Conservation (phyloP, 1,140 invertebrate genomes). For the Penaeus vannamei region DNA sequence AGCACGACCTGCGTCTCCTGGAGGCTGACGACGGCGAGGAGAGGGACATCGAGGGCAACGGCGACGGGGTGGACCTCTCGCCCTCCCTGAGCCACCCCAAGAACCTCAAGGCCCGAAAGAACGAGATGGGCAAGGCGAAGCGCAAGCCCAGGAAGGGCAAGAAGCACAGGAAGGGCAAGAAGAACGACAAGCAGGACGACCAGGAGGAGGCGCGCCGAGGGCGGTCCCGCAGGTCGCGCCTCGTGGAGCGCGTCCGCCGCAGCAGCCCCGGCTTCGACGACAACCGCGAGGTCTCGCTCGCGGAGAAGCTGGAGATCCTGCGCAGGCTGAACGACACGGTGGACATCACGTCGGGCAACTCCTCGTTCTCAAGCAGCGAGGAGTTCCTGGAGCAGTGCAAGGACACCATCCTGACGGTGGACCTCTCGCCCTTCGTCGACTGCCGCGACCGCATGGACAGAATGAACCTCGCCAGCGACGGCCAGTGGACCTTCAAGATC, state of each 20-base stretch:
- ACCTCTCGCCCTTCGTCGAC: conserved; percentile 49
- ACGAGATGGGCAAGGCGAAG: neutral
- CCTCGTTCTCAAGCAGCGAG: conserved; percentile 62
- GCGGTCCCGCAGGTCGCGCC: neutral
- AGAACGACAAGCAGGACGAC: conserved; percentile 25
- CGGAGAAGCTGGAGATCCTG: conserved; percentile 32
- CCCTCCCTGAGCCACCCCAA: no score
- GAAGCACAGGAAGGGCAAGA: conserved; percentile 36
- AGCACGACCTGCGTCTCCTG: neutral
- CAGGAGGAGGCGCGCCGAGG: neutral
- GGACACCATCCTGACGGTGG: conserved; percentile 54
- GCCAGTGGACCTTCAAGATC: conserved; percentile 44
- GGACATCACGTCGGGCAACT: conserved; percentile 59
- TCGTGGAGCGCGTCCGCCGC: neutral
- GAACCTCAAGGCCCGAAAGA: no score
- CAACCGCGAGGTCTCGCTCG: neutral
- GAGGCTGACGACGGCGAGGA: neutral
- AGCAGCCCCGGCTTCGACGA: neutral
- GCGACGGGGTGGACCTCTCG: no score
- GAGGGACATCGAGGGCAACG: no score
- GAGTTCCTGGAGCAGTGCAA: conserved; percentile 62
- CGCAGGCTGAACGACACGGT: conserved; percentile 54
- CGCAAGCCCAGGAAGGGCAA: conserved; percentile 25
- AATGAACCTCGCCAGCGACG: neutral
- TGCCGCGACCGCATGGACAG: conserved; percentile 25